Conservation (phyloP, 64 coral and sea anemone genomes). For the Pocillopora damicornis region DNA sequence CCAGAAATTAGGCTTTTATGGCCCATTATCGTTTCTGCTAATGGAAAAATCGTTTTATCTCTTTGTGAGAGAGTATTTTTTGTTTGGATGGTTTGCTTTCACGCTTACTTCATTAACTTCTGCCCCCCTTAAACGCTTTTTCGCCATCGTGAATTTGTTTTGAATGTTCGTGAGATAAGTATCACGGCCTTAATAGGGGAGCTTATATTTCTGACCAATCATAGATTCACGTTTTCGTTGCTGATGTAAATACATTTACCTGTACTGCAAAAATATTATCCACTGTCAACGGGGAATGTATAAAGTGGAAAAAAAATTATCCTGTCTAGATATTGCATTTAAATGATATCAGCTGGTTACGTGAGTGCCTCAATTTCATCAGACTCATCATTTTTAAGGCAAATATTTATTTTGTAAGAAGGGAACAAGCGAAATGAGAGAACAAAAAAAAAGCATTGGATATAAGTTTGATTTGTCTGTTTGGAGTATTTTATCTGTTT, state of each 20-base stretch:
- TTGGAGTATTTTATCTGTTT: neutral
- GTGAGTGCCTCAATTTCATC: neutral
- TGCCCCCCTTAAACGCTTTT: neutral
- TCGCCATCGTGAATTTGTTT: slow-evolving; percentile 24
- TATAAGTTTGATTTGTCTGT: neutral
- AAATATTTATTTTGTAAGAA: neutral
- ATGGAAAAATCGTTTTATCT: slow-evolving; percentile 21
- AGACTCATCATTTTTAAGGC: neutral
- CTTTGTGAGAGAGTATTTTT: neutral
- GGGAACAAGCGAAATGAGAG: too few species aligned
- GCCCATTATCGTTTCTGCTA: neutral
- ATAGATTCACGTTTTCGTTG: neutral
- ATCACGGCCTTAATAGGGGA: neutral
- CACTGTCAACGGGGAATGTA: neutral
- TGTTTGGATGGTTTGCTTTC: neutral
- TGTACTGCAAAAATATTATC: neutral
- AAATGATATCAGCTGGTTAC: neutral
- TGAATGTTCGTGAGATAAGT: neutral
- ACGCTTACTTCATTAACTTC: slow-evolving; percentile 7
- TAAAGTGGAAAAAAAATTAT: neutral
- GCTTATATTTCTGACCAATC: neutral
- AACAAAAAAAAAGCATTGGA: neutral
- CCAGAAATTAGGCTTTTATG: slow-evolving; percentile 1
- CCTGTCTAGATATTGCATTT: neutral
- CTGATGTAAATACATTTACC: neutral